Percentiles rank a stretch among this genome's conserved stretches.
Evolutionary conservation across 2,113 vertebrate genomes (phyloP).

Genomic region (Miniopterus natalensis): DNA sequence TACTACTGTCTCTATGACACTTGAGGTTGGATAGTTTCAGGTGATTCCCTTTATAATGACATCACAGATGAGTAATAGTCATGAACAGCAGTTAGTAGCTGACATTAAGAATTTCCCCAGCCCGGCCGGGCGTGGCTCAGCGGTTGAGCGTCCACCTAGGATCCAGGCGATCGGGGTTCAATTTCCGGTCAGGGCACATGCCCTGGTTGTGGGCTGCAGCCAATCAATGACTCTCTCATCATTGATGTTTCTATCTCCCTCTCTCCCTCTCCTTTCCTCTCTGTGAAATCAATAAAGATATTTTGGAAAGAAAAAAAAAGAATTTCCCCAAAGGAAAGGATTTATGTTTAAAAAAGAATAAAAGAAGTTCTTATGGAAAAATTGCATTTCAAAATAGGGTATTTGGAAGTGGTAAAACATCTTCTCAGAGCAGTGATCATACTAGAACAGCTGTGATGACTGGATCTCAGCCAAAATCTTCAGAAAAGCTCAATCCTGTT

Average conservation of each 20-base stretch:
- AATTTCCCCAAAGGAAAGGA: background rate
- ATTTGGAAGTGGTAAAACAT: background rate
- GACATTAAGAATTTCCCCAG: background rate
- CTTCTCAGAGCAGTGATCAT: constrained; percentile 61
- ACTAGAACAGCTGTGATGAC: constrained; percentile 55
- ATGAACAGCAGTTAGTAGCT: background rate
- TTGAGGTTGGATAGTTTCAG: background rate
- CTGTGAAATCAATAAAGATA: too few species aligned
- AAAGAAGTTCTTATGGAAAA: background rate
- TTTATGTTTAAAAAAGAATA: background rate
- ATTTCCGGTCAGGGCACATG: too few species aligned
- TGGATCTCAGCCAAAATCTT: constrained; percentile 64
- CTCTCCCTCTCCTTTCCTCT: too few species aligned
- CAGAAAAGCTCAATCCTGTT: constrained; percentile 62
- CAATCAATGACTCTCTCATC: too few species aligned
- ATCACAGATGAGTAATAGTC: background rate
- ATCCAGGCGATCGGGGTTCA: too few species aligned
- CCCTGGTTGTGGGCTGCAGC: too few species aligned
- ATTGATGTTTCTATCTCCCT: too few species aligned
- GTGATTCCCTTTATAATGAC: background rate
- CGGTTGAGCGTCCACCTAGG: too few species aligned
- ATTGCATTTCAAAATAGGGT: constrained; percentile 38
- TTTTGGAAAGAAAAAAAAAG: too few species aligned
- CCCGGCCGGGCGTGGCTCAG: too few species aligned
- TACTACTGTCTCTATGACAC: background rate